Conservation (phyloP, 2,888 invertebrate species). For the Synanthedon andrenaeformis region DNA sequence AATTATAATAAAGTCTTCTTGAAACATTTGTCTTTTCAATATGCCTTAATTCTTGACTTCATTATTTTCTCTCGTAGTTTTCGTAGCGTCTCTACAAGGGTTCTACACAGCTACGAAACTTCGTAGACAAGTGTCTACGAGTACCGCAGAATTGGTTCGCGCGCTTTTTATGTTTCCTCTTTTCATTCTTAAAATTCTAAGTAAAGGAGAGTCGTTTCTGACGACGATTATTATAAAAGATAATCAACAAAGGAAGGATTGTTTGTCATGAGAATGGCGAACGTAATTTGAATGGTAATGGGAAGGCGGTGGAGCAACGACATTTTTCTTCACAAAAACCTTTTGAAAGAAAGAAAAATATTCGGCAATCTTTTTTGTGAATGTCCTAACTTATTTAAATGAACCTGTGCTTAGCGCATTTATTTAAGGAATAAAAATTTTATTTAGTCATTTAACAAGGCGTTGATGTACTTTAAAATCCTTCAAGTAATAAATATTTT, state of each 20-base stretch:
- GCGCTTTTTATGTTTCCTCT: background rate
- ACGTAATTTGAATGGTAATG: slow-evolving; percentile 12
- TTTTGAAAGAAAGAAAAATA: slow-evolving; percentile 9
- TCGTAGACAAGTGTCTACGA: background rate
- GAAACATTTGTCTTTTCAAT: no score
- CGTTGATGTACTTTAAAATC: no score
- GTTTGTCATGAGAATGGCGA: slow-evolving; percentile 5
- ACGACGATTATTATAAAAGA: background rate
- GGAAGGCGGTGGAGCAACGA: slow-evolving; percentile 11
- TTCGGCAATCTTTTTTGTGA: slow-evolving; percentile 7
- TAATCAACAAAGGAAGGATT: slow-evolving; percentile 2
- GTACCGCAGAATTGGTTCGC: background rate
- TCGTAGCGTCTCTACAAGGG: background rate
- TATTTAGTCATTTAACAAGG: no score
- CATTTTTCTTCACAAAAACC: slow-evolving; percentile 3
- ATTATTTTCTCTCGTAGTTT: background rate
- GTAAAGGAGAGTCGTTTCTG: background rate
- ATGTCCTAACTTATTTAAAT: slow-evolving; percentile 4
- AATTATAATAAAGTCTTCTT: no score
- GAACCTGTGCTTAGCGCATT: slow-evolving; percentile 2
- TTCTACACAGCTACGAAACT: background rate
- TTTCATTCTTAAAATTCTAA: background rate
- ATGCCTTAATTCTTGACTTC: no score
- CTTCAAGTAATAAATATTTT: no score
- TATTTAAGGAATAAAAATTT: background rate